Percentiles rank a stretch among this genome's conserved stretches.
Evolutionary conservation across 2,888 invertebrate genomes (phyloP).

Genomic region (Aproaerema taeniolella): DNA sequence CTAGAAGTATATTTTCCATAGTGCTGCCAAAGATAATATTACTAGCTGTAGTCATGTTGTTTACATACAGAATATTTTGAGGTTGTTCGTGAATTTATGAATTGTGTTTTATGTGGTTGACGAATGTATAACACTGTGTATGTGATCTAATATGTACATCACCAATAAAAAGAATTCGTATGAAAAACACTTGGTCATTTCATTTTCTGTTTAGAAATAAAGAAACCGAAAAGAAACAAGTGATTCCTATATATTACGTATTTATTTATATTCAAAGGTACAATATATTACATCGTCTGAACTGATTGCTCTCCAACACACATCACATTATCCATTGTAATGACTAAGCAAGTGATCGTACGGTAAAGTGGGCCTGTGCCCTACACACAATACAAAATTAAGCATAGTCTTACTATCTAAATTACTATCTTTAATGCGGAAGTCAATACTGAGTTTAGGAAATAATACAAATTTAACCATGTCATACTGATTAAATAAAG

Average conservation of each 20-base stretch:
- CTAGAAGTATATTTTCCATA: constrained; percentile 77
- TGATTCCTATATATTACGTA: constrained; percentile 70
- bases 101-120: constrained; percentile 68
- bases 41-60: constrained; percentile 70
- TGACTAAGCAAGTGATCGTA: constrained; percentile 69
- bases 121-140: constrained; percentile 63
- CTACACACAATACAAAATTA: constrained; percentile 72
- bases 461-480: constrained; percentile 60
- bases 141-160: constrained; percentile 62
- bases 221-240: constrained; percentile 51
- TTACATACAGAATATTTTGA: constrained; percentile 68
- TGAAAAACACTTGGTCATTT: constrained; percentile 26
- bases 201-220: constrained; percentile 24
- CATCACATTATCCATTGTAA: constrained; percentile 61
- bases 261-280: constrained; percentile 77
- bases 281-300: constrained; percentile 75
- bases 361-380: constrained; percentile 60
- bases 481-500: constrained; percentile 57
- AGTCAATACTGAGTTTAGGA: constrained; percentile 71
- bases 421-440: constrained; percentile 59
- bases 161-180: constrained; percentile 62
- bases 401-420: constrained; percentile 65
- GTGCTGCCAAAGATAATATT: constrained; percentile 76
- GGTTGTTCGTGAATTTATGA: constrained; percentile 68
- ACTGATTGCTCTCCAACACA: constrained; percentile 57